These are phyloP conservation scores for Cheilosia vulpina DNA, from an alignment of 2,888 invertebrate species.

Conservation along the genomic window DNA sequence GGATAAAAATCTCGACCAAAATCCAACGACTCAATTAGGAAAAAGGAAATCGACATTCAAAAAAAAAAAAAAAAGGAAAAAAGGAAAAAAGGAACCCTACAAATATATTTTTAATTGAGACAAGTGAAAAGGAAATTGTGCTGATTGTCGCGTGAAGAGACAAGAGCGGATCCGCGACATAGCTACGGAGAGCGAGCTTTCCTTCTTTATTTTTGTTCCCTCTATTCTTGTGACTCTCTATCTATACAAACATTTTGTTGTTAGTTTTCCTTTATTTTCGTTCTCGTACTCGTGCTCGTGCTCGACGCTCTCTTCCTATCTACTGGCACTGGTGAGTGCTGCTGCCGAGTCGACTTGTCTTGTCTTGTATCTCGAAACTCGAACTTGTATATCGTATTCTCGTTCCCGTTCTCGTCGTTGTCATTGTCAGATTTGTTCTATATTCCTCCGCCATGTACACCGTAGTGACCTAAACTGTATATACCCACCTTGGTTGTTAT, in stretches of 20 bases:
- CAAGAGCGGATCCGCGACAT: neutral
- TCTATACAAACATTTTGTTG: constrained; percentile 38
- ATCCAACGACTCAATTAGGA: constrained; percentile 23
- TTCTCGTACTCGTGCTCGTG: constrained; percentile 9
- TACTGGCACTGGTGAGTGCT: constrained; percentile 8
- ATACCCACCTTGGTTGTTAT: constrained; percentile 53
- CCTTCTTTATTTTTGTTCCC: constrained; percentile 27
- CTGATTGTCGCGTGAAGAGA: constrained; percentile 65
- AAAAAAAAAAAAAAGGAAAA: neutral
- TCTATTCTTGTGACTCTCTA: constrained; percentile 51
- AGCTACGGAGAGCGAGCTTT: constrained; percentile 47
- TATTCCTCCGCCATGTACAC: constrained; percentile 37
- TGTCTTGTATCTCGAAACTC: constrained; percentile 46
- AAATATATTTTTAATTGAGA: constrained; percentile 64
- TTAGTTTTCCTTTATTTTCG: constrained; percentile 33
- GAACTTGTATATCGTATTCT: constrained; percentile 39
- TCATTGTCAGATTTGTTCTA: constrained; percentile 62
- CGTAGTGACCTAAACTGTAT: constrained; percentile 58
- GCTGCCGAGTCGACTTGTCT: constrained; percentile 10
- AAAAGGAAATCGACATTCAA: constrained; percentile 37
- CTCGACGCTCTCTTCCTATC: constrained; percentile 6
- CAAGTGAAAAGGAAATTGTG: constrained; percentile 71
- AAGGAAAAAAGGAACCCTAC: constrained; percentile 54
- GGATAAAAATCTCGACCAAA: constrained; percentile 8
- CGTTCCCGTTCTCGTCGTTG: constrained; percentile 32